phyloP scores from a whole-genome alignment of 1,140 invertebrate genomes.

The Drosophila yakuba region DNA sequence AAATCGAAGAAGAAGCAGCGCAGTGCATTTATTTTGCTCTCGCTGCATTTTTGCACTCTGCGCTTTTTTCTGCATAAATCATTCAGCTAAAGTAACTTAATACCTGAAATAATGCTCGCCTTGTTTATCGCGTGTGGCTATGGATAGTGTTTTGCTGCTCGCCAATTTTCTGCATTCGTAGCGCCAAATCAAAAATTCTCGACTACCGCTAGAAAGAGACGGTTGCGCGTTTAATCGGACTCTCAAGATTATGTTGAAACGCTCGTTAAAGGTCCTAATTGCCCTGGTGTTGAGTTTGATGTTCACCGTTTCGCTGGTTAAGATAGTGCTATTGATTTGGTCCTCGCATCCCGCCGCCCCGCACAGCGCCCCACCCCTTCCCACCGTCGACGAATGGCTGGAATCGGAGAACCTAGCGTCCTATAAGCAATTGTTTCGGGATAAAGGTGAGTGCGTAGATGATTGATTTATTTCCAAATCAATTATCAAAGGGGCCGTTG shows the following conservation, averaged over 20 bases:
- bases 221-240: constrained; percentile 12
- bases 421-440: constrained; percentile 88
- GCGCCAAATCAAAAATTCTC: constrained; percentile 10
- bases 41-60: constrained; percentile 27
- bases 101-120: constrained; percentile 21
- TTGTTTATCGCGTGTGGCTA: constrained; percentile 23
- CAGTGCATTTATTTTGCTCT: constrained; percentile 39
- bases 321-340: constrained; percentile 82
- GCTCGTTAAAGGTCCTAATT: constrained; percentile 71
- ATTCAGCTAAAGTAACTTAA: constrained; percentile 11
- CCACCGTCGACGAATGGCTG: constrained; percentile 89
- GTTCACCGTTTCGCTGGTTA: constrained; percentile 82
- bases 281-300: constrained; percentile 82
- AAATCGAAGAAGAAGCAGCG: constrained; percentile 13
- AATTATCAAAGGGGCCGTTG: not conserved
- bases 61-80: constrained; percentile 4
- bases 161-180: constrained; percentile 1
- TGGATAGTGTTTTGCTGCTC: constrained; percentile 22
- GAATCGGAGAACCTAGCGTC: constrained; percentile 88
- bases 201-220: constrained; percentile 24
- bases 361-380: constrained; percentile 25
- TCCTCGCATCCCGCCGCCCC: constrained; percentile 59
- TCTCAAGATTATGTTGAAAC: constrained; percentile 72
- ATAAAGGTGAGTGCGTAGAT: constrained; percentile 87
- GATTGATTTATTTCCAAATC: not conserved